Conservation (phyloP, 2,113 vertebrate genomes). For the Mus spicilegus region DNA sequence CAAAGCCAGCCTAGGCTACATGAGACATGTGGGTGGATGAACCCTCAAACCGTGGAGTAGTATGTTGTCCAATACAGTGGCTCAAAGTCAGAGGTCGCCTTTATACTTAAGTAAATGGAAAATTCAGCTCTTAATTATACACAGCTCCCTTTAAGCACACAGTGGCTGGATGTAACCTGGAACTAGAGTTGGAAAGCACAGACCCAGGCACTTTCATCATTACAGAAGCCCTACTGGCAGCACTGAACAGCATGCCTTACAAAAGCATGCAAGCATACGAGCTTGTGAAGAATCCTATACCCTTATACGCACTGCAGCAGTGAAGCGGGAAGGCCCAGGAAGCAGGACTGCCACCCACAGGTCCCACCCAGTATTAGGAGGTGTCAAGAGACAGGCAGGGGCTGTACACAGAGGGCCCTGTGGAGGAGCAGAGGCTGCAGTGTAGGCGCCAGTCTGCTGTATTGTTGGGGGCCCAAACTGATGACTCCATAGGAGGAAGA, state of each 20-base stretch:
- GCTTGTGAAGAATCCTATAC: not conserved
- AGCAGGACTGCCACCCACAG: not conserved
- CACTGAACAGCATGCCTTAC: not conserved
- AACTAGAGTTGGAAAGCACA: not conserved
- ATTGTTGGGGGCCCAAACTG: not conserved
- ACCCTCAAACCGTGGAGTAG: not conserved
- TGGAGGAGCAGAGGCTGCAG: not conserved
- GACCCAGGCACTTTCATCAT: not conserved
- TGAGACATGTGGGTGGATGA: not conserved
- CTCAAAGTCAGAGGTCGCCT: not conserved
- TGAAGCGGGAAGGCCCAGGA: not conserved
- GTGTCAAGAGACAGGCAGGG: not conserved
- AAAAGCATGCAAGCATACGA: not conserved
- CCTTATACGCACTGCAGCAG: not conserved
- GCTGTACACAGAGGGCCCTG: not conserved
- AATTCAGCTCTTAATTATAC: not conserved
- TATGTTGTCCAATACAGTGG: not conserved
- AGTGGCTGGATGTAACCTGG: not conserved
- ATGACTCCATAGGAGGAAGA: not conserved
- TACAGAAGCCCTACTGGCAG: not conserved
- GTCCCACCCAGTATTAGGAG: not conserved
- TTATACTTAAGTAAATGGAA: constrained; percentile 7
- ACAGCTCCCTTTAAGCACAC: not conserved
- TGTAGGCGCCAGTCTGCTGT: too few species aligned
- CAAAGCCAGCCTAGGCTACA: not conserved